These are phyloP conservation scores for Melolontha melolontha DNA, from an alignment of 2,888 invertebrate species.

Conservation along the genomic window DNA sequence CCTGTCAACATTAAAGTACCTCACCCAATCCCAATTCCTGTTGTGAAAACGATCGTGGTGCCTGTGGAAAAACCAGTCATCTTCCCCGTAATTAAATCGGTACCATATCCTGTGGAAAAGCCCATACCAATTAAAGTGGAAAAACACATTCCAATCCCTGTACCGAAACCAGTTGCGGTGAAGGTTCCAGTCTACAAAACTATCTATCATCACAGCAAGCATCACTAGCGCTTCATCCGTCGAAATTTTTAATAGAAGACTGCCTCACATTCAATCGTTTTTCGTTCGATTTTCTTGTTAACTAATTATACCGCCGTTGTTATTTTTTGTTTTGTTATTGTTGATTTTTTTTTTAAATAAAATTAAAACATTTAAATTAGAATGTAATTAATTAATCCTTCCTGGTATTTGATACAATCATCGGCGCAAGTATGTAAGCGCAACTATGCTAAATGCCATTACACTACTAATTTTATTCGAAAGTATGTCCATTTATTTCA, in stretches of 20 bases:
- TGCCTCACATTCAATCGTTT: constrained; percentile 26
- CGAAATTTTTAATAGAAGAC: constrained; percentile 39
- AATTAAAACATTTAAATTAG: constrained; percentile 26
- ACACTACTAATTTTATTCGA: constrained; percentile 8
- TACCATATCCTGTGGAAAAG: constrained; percentile 76
- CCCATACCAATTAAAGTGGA: constrained; percentile 77
- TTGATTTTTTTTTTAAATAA: constrained; percentile 37
- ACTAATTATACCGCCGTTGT: constrained; percentile 33
- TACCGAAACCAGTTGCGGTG: constrained; percentile 77
- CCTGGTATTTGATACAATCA: no score
- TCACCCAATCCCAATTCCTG: constrained; percentile 76
- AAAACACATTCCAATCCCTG: constrained; percentile 75
- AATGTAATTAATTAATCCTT: constrained; percentile 2
- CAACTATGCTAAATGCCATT: no score
- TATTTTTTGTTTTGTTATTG: constrained; percentile 41
- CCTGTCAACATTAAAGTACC: constrained; percentile 78
- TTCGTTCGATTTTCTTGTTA: constrained; percentile 23
- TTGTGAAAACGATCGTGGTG: constrained; percentile 76
- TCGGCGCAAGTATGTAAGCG: no score
- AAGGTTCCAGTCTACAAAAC: constrained; percentile 80
- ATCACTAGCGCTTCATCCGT: constrained; percentile 50
- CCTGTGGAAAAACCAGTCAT: constrained; percentile 81
- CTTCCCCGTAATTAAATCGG: constrained; percentile 75
- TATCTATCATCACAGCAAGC: constrained; percentile 77
- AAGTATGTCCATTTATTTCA: constrained; percentile 25